These are phyloP conservation scores for Dysmachus trigonus DNA, from an alignment of 2,888 invertebrate genomes.

Conservation along the genomic window DNA sequence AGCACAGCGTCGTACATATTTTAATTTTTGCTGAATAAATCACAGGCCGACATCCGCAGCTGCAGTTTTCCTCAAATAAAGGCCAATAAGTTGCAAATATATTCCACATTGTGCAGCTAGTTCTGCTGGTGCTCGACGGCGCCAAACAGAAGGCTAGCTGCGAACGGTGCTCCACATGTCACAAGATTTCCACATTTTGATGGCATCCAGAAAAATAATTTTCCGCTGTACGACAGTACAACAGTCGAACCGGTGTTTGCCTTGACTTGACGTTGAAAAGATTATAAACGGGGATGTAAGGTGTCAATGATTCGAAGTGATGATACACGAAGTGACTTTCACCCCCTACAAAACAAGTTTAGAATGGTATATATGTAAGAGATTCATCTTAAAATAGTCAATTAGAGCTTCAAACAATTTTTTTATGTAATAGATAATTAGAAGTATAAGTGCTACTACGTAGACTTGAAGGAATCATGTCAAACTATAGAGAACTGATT, in stretches of 20 bases:
- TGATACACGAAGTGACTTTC: not conserved
- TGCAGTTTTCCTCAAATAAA: constrained; percentile 41
- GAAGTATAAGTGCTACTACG: too few relatives aligned
- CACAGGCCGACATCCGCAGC: constrained; percentile 18
- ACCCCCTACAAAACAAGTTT: not conserved
- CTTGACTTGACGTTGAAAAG: not conserved
- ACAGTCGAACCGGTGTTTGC: not conserved
- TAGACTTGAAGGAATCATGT: too few relatives aligned
- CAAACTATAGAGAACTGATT: too few relatives aligned
- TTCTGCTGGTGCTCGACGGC: constrained; percentile 47
- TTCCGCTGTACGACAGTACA: not conserved
- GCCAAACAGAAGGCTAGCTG: constrained; percentile 43
- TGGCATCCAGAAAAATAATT: not conserved
- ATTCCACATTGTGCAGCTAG: constrained; percentile 49
- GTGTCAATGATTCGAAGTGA: not conserved
- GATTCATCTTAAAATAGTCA: too few relatives aligned
- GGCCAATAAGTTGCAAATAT: constrained; percentile 51
- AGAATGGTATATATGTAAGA: not conserved
- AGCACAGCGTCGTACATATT: not conserved
- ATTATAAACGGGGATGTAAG: not conserved
- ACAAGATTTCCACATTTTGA: constrained; percentile 6
- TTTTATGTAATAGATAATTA: too few relatives aligned
- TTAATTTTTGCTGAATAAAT: constrained; percentile 30
- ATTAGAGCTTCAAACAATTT: not conserved
- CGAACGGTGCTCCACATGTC: constrained; percentile 40